Evolutionary conservation across 2,113 vertebrate genomes (phyloP).

Genomic region (Megaceryle torquata): DNA sequence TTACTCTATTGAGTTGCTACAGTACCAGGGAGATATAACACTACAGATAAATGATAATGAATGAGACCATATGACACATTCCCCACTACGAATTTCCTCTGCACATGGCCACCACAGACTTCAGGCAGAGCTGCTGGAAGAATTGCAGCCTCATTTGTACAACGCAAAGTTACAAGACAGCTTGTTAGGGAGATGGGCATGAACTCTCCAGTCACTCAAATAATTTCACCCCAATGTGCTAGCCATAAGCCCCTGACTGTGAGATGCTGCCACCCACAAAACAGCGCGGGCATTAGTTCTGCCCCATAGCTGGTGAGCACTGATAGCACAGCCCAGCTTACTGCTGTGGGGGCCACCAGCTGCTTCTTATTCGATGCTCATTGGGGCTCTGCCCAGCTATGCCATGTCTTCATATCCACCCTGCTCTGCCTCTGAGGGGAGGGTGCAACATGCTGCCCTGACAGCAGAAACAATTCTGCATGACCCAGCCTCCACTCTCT

Average conservation of each 20-base stretch:
- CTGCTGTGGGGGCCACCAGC: background rate
- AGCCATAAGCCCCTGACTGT: background rate
- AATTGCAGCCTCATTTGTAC: accelerated
- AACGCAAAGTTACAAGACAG: background rate
- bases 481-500: background rate
- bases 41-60: background rate
- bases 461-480: background rate
- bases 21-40: background rate
- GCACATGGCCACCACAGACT: background rate
- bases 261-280: background rate
- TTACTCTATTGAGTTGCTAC: background rate
- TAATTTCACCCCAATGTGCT: background rate
- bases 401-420: background rate
- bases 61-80: background rate
- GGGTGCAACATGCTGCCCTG: accelerated
- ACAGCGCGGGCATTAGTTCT: background rate
- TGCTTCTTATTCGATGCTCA: background rate
- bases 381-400: accelerated
- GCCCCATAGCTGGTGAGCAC: background rate
- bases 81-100: background rate
- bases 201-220: background rate
- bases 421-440: background rate
- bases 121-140: background rate
- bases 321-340: background rate
- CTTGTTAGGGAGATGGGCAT: accelerated